Base-by-base conservation (phyloP, 1,140 invertebrate genomes). In the Drosophila varians region DNA sequence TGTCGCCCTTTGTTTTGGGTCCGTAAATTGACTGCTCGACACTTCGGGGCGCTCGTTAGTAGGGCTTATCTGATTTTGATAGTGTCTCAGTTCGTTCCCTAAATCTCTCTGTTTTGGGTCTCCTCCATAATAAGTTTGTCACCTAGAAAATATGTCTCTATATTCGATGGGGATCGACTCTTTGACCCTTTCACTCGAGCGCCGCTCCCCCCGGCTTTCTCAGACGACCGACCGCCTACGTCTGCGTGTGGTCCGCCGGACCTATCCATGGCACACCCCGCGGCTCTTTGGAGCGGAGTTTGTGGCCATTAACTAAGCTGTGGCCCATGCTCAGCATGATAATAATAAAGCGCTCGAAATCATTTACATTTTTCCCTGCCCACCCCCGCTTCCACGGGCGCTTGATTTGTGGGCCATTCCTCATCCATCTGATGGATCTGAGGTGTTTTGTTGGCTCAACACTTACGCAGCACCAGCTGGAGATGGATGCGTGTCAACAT, bases 111-210 rank as follows among this genome's bases (percentile, higher is more conserved):
- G 16, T 42, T 45, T 40, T 42, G 28, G 21, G 21, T 25, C 18
- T 36, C 52, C 40, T n/a, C n/a, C 46, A 84, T 89, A 89, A 89
- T 89, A 89, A 84, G 70, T 89, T 89, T 89, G 86, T 89, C 86
- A 89, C 86, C 86, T 89, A 86, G 64, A 87, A 87, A 88, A 88
- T 87, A 88, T 87, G 74, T 77, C 74, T 77, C 62, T 87, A 77
- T 74, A 64, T 52, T 31, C 18, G 5, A 42, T 26, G 53, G 53
- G 53, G 3, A 55, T 45, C 19, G 14, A 18, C 51, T 58, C 38
- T 64, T 58, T 74, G 82, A 60, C 80, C 82, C 82, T 86, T 86
- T 86, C 80, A 74, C 72, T 72, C 47, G 57, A 77, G 79, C 79
- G 79, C 79, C 79, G 76, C 53, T 40, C n/a, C 51, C 19, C 23